Conservation (phyloP, 2,888 invertebrate genomes). For the Phyllotreta cruciferae region DNA sequence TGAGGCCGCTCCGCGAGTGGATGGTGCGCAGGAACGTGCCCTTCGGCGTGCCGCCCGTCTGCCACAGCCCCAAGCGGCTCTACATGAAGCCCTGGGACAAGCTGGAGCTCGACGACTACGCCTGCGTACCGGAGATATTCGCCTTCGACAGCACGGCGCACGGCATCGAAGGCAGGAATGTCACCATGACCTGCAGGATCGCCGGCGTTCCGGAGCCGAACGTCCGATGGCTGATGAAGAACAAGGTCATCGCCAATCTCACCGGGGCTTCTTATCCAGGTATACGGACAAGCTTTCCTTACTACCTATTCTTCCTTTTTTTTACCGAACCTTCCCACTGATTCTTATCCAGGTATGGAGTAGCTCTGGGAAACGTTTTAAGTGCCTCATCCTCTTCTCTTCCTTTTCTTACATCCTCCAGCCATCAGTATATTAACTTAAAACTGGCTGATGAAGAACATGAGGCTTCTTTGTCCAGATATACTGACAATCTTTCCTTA, state of each 20-base stretch:
- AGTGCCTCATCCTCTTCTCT: too few species aligned
- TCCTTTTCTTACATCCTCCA: too few species aligned
- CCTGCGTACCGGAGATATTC: slow-evolving; percentile 76
- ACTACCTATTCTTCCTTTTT: too few species aligned
- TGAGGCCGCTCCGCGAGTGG: slow-evolving; percentile 79
- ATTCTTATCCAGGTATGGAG: too few species aligned
- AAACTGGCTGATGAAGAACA: too few species aligned
- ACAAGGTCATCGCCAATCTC: slow-evolving; percentile 73
- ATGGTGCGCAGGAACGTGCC: slow-evolving; percentile 81
- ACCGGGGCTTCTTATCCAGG: slow-evolving; percentile 51
- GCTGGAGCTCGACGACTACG: slow-evolving; percentile 79
- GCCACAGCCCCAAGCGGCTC: slow-evolving; percentile 71
- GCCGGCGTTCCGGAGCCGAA: slow-evolving; percentile 74
- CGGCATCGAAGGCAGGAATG: slow-evolving; percentile 75
- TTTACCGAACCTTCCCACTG: too few species aligned
- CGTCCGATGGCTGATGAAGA: slow-evolving; percentile 76
- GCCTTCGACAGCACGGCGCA: slow-evolving; percentile 67
- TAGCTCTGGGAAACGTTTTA: neutral
- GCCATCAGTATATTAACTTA: neutral
- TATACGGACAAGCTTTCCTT: slow-evolving; percentile 1
- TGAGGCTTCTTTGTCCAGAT: too few species aligned
- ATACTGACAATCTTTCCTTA: too few species aligned
- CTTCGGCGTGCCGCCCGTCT: slow-evolving; percentile 73
- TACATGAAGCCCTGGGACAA: slow-evolving; percentile 75
- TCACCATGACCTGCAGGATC: slow-evolving; percentile 75